Conservation (phyloP, 2,888 invertebrate genomes). For the Andricus curvator region DNA sequence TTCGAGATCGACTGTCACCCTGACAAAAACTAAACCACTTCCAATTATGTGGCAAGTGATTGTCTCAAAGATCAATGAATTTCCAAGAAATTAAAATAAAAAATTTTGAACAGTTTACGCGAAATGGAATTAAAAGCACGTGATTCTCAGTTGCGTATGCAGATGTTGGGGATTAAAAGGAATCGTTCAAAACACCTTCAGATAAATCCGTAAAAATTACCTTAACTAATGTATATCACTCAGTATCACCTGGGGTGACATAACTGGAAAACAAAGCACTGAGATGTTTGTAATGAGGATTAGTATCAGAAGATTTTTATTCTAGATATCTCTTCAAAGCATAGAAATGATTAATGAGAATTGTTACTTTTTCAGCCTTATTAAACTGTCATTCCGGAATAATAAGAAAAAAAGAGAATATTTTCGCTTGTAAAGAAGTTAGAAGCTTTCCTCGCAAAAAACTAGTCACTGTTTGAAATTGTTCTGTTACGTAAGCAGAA, state of each 20-base stretch:
- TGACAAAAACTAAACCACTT: too few relatives aligned
- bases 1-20: too few relatives aligned
- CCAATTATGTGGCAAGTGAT: too few relatives aligned
- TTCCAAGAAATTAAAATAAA: background rate
- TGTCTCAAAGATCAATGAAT: background rate
- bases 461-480: slow-evolving; percentile 9
- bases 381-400: background rate
- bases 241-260: slow-evolving; percentile 26
- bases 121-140: background rate
- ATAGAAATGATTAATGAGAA: slow-evolving; percentile 23
- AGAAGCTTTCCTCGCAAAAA: background rate
- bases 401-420: background rate
- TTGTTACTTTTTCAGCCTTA: background rate
- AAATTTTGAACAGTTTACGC: background rate
- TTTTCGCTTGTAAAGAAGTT: background rate
- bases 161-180: slow-evolving; percentile 5
- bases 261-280: slow-evolving; percentile 23
- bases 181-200: slow-evolving; percentile 14
- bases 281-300: background rate
- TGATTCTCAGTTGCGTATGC: background rate
- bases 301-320: slow-evolving; percentile 9
- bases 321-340: background rate
- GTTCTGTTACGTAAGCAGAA: background rate
- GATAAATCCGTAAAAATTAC: slow-evolving; percentile 5
- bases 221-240: background rate